phyloP scores from a whole-genome alignment of 2,797 vertebrate genomes.

The Mus spretus region DNA sequence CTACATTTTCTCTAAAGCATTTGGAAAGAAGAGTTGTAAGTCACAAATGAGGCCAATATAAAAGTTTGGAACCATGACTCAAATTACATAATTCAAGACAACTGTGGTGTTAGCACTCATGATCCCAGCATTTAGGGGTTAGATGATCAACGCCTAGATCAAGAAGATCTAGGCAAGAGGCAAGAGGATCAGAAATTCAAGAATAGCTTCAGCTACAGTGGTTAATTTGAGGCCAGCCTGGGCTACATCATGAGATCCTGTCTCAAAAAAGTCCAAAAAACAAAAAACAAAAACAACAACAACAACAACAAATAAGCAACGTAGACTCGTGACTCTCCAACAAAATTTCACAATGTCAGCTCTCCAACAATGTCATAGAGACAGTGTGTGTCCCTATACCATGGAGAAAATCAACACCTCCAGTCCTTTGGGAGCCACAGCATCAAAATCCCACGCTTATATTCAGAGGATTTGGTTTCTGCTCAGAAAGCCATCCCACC shows the following conservation, averaged over 20 bases:
- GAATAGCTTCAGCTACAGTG: not conserved
- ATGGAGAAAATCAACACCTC: not conserved
- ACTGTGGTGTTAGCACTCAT: too few species aligned
- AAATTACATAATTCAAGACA: not conserved
- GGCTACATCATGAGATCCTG: not conserved
- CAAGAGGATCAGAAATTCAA: not conserved
- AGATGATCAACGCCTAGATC: too few species aligned
- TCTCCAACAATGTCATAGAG: not conserved
- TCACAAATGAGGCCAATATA: not conserved
- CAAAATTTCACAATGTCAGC: not conserved
- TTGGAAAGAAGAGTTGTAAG: not conserved
- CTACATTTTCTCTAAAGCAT: constrained; percentile 16
- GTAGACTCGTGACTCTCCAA: not conserved
- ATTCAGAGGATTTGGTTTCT: not conserved
- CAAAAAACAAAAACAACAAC: too few species aligned
- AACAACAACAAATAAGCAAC: not conserved
- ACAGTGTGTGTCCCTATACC: not conserved
- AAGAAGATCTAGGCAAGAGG: not conserved
- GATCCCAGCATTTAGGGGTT: not conserved
- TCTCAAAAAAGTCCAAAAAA: too few species aligned
- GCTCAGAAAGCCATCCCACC: not conserved
- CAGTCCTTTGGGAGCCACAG: not conserved
- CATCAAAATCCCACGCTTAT: not conserved
- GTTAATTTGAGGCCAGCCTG: not conserved
- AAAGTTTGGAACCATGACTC: not conserved